phyloP scores from a whole-genome alignment of 2,797 vertebrate species.

The Dryobates pubescens region DNA sequence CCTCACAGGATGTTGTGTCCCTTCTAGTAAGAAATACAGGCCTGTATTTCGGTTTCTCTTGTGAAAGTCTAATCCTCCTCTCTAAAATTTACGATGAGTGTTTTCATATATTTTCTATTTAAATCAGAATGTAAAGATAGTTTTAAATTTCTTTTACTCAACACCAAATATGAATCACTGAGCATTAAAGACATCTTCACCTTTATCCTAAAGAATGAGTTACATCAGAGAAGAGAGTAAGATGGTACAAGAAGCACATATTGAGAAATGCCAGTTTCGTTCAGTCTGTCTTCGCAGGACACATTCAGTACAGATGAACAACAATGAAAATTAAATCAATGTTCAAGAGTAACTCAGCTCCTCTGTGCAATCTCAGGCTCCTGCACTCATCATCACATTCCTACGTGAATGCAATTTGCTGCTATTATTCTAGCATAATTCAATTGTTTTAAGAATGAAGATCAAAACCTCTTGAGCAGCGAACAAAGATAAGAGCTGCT shows the following conservation, averaged over 20 bases:
- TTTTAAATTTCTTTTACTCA: not conserved
- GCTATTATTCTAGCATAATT: not conserved
- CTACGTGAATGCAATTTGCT: slow-evolving; percentile 9
- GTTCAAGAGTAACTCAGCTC: not conserved
- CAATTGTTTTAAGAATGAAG: not conserved
- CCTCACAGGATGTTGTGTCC: not conserved
- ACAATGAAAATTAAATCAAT: not conserved
- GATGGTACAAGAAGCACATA: not conserved
- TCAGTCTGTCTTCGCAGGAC: not conserved
- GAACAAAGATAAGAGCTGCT: not conserved
- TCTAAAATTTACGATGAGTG: not conserved
- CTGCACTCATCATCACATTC: not conserved
- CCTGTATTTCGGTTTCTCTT: not conserved
- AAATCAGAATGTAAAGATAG: not conserved
- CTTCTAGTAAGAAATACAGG: not conserved
- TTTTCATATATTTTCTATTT: not conserved
- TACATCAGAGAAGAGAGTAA: not conserved
- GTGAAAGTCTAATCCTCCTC: not conserved
- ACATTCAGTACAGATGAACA: not conserved
- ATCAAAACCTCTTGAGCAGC: not conserved
- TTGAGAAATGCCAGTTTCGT: not conserved
- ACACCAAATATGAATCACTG: not conserved
- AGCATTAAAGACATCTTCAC: not conserved
- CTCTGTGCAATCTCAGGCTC: not conserved
- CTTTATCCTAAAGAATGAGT: not conserved